Evolutionary conservation across 1,140 invertebrate species (phyloP), one percentile per base, ranked within the genome.

Genomic region (Lordiphosa collinella): DNA sequence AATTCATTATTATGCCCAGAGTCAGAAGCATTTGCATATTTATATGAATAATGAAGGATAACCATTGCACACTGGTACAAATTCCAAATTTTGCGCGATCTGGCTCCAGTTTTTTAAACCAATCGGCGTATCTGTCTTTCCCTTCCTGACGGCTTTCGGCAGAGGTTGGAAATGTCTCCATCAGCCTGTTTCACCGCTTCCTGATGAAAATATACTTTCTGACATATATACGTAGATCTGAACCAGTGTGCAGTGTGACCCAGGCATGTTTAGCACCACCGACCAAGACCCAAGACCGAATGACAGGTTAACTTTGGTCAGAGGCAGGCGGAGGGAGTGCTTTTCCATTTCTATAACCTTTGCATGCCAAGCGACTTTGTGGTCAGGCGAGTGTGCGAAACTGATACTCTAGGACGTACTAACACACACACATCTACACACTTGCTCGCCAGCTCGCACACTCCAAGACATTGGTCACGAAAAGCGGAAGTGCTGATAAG

Each of bases 401-500:
- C 59, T 72, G 78, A 82, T 82, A 79, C 69, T 61, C 46, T 60
- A 29, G 11, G 10, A 14, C 14, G 18, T 43, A 46, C 35, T 36
- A 16, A 59, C 18, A 51, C n/a, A 53, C 43, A 66, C 25, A 12
- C 38, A 52, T 22, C 11, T 36, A 68, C 37, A 43, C 43, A 37
- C 18, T n/a, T 60, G 54, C 14, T 49, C 16, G 41, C 48, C 13
- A 32, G 52, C 51, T 49, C 49, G 46, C 62, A 48, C 47, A 46
- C 69, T 56, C 66, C 61, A 44, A 87, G 84, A 87, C 85, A 87
- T 87, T 87, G 84, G 85, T 87, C 85, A 87, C 85, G 85, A 87
- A 84, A 87, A 82, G 71, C 85, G 85, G 85, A 87, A 87, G 64
- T 87, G 79, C 85, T 87, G 85, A 87, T 87, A 87, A 87, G 85